phyloP scores from a whole-genome alignment of 2,113 vertebrate species.

The Archocentrus centrarchus region DNA sequence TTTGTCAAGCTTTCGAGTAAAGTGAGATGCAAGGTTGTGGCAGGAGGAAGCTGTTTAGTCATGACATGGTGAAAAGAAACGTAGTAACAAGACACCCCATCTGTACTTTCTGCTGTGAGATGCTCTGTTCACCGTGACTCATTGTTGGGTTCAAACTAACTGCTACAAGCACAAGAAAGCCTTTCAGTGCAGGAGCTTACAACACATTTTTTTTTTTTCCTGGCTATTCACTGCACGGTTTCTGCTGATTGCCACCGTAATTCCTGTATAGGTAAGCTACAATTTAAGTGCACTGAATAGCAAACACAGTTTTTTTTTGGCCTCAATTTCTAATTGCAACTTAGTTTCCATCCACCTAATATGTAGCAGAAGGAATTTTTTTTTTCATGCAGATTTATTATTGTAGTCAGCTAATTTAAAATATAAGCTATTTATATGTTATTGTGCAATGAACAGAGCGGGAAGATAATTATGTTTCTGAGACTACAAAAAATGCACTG shows the following conservation, averaged over 20 bases:
- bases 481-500: not conserved
- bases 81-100: not conserved
- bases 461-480: not conserved
- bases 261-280: constrained; percentile 24
- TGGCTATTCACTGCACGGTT: constrained; percentile 4
- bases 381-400: not conserved
- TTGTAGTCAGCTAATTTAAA: not conserved
- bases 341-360: not conserved
- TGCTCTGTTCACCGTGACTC: constrained; percentile 2
- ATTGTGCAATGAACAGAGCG: not conserved
- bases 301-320: not conserved
- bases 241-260: constrained; percentile 12
- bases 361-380: not conserved
- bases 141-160: constrained; percentile 23
- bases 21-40: not conserved
- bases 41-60: constrained; percentile 15
- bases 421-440: not conserved
- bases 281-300: not conserved
- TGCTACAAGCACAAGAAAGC: not conserved
- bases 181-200: constrained; percentile 7
- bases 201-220: not conserved
- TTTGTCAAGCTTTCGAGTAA: not conserved
- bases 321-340: not conserved
- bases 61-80: not conserved
- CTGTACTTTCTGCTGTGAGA: not conserved